These are phyloP conservation scores for Harmothoe impar DNA, from an alignment of 2,888 invertebrate genomes.

Conservation along the genomic window DNA sequence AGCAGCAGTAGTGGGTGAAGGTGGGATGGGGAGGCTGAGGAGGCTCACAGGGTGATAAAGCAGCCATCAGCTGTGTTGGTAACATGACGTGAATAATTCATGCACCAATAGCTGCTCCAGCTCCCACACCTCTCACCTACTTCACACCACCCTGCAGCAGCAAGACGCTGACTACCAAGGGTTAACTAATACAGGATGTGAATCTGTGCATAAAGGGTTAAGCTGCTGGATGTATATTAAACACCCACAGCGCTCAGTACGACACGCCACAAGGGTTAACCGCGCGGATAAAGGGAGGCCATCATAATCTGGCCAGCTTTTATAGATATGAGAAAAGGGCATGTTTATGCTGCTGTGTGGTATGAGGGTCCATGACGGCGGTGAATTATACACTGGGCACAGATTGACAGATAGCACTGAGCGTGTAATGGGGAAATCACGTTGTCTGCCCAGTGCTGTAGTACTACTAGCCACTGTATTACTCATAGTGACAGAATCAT, in stretches of 20 bases:
- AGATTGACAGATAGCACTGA: slow-evolving; percentile 5
- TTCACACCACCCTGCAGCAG: not conserved
- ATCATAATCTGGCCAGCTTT: not conserved
- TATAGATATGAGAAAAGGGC: not conserved
- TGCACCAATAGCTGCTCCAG: not conserved
- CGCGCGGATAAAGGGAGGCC: not conserved
- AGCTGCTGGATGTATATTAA: not conserved
- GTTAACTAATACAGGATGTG: not conserved
- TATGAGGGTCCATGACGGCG: not conserved
- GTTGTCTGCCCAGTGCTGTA: not conserved
- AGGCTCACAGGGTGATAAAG: not conserved
- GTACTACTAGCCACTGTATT: too few species aligned
- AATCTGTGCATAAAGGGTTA: not conserved
- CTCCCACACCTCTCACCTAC: not conserved
- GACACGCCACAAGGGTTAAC: not conserved
- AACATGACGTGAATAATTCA: not conserved
- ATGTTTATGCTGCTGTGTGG: not conserved
- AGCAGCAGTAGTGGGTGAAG: too few species aligned
- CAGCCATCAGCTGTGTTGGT: not conserved
- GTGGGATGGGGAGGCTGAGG: not conserved
- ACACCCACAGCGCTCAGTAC: not conserved
- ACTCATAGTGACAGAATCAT: too few species aligned
- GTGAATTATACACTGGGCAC: not conserved
- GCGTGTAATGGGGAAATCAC: slow-evolving; percentile 11
- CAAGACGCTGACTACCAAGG: not conserved